phyloP scores from a whole-genome alignment of 2,888 invertebrate genomes.

The Rambutsinella grinnellia region DNA sequence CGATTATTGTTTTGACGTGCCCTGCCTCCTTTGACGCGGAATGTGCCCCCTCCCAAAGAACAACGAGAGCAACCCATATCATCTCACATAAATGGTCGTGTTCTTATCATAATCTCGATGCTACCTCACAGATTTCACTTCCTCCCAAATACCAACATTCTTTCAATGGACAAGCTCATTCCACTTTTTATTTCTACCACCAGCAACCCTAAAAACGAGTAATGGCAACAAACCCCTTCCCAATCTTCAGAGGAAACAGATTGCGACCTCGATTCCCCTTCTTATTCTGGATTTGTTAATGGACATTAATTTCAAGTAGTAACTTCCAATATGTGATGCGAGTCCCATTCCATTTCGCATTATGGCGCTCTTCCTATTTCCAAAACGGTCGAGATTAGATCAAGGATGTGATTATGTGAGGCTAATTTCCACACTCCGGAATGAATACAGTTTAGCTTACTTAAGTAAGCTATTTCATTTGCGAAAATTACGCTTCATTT shows the following conservation, averaged over 20 bases:
- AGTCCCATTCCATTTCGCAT: background rate
- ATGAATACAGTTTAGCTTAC: background rate
- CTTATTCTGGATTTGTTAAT: background rate
- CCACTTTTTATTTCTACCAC: background rate
- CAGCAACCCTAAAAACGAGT: too few relatives aligned
- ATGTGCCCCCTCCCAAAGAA: background rate
- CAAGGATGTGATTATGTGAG: background rate
- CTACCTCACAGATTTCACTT: background rate
- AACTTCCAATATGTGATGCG: background rate
- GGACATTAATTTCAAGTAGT: background rate
- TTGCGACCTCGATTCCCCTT: background rate
- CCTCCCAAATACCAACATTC: background rate
- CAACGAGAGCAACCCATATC: background rate
- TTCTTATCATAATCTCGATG: background rate
- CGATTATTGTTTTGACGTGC: conserved; percentile 27
- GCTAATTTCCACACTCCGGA: background rate
- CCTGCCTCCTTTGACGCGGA: background rate
- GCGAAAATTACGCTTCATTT: background rate
- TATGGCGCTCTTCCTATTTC: background rate
- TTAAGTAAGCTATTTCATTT: background rate
- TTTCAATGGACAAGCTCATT: background rate
- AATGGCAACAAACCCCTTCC: background rate
- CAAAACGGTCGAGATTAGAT: background rate
- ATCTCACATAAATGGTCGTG: background rate
- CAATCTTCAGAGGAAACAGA: background rate